These are phyloP conservation scores for Rambutsinella grinnellia DNA, from an alignment of 2,888 invertebrate species.

Conservation along the genomic window DNA sequence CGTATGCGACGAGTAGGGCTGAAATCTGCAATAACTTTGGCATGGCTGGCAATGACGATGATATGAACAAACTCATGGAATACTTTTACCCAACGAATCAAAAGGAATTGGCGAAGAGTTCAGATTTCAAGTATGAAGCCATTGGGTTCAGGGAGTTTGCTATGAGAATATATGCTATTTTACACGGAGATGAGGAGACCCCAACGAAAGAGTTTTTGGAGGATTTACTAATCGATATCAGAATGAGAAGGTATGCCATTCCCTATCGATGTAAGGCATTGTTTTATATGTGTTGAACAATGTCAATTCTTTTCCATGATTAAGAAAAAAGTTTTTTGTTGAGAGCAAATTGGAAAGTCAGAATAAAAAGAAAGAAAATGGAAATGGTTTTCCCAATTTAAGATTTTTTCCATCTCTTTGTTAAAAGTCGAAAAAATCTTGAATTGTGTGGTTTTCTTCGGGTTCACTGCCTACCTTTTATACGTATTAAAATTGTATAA, in stretches of 20 bases:
- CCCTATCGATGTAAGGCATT: conserved; percentile 26
- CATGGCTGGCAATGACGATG: conserved; percentile 20
- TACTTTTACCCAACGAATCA: conserved; percentile 21
- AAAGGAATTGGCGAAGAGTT: neutral
- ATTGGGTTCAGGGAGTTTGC: conserved; percentile 36
- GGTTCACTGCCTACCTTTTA: too few species aligned
- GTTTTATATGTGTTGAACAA: too few species aligned
- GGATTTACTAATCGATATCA: conserved; percentile 14
- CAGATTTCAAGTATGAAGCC: conserved; percentile 22
- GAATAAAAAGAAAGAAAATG: too few species aligned
- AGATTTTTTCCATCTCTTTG: too few species aligned
- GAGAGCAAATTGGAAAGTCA: too few species aligned
- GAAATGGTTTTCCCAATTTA: too few species aligned
- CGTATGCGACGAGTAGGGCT: conserved; percentile 1
- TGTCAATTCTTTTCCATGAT: too few species aligned
- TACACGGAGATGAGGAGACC: conserved; percentile 1
- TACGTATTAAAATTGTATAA: too few species aligned
- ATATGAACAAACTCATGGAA: conserved; percentile 9
- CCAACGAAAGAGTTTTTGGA: conserved; percentile 17
- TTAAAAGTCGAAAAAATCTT: too few species aligned
- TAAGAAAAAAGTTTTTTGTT: too few species aligned
- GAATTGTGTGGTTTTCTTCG: too few species aligned
- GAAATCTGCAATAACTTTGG: conserved; percentile 39
- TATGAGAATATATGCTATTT: conserved; percentile 11
- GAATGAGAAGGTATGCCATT: conserved; percentile 11